Evolutionary conservation across 2,888 invertebrate genomes (phyloP).

Genomic region (Minunthozetes semirufus): DNA sequence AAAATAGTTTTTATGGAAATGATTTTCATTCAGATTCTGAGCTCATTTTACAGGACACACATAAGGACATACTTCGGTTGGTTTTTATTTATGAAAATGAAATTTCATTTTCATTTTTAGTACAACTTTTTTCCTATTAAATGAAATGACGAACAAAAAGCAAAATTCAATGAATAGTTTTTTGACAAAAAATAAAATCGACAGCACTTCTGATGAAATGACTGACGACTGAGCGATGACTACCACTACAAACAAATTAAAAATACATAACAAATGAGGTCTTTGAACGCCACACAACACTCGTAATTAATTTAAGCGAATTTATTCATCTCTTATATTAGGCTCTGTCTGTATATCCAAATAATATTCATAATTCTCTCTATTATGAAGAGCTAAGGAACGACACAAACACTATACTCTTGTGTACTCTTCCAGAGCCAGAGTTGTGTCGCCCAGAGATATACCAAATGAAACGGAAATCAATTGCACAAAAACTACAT

Average conservation of each 20-base stretch:
- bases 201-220: background rate
- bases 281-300: slow-evolving; percentile 13
- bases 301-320: slow-evolving; percentile 27
- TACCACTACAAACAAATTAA: background rate
- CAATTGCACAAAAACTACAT: slow-evolving; percentile 11
- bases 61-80: background rate
- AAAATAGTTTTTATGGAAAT: slow-evolving; percentile 22
- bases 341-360: background rate
- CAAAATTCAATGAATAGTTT: no score
- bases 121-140: background rate
- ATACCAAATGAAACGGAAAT: slow-evolving; percentile 8
- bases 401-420: no score
- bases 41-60: slow-evolving; percentile 2
- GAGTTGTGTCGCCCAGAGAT: background rate
- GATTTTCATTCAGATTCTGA: background rate
- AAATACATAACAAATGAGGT: slow-evolving; percentile 11
- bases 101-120: slow-evolving; percentile 1
- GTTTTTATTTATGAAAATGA: background rate
- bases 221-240: background rate
- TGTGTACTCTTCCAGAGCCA: no score
- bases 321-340: background rate
- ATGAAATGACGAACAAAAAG: background rate
- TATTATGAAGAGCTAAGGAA: background rate
- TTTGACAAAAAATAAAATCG: background rate
- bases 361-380: background rate